Base-by-base conservation (phyloP, 2,797 vertebrate genomes). In the Fistularia commersonii region DNA sequence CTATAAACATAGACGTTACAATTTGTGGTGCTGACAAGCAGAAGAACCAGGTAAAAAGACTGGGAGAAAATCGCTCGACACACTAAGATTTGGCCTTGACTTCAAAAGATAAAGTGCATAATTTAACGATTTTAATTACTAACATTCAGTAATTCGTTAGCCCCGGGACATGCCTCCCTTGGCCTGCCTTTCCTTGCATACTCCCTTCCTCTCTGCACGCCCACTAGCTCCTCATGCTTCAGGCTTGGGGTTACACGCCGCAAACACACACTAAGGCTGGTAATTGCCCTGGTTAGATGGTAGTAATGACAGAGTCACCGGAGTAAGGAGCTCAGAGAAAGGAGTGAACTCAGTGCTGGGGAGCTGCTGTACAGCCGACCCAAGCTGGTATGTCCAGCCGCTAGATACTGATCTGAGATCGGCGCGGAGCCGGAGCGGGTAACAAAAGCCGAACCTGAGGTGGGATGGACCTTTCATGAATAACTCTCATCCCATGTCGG, bases 271-370 rank as follows among this genome's bases (percentile, higher is more conserved):
- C 72, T 7, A 8, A 82, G 66, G 56, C 41, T 51, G 76, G 77
- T 84, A 81, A 86, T 87, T 86, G 83, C 55, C 12, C 73, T 50
- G 63, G 43, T 74, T 72, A 72, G 65, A 80, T 66, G 64, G 54
- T 66, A 60, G 73, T 83, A 85, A 88, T 87, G 72, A 88, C 79
- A 88, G 84, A 84, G 84, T 62, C 56, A 70, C 62, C 41, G 50
- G 56, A 77, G 74, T 49, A 73, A 57, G 58, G 78, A 66, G 81
- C 77, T 68, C 70, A 75, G 61, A 67, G 64, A 68, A 77, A 75
- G 75, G 79, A 77, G 57, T 43, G 60, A 51, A 57, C 65, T 73
- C 54, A 10, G 15, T 47, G 46, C 32, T 70, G 61, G 76, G 71
- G 72, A 72, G 76, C 55, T 31, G 69, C 58, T 6, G 11, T 44